Base-by-base conservation (phyloP, 2,113 vertebrate species). In the Clarias batrachus region DNA sequence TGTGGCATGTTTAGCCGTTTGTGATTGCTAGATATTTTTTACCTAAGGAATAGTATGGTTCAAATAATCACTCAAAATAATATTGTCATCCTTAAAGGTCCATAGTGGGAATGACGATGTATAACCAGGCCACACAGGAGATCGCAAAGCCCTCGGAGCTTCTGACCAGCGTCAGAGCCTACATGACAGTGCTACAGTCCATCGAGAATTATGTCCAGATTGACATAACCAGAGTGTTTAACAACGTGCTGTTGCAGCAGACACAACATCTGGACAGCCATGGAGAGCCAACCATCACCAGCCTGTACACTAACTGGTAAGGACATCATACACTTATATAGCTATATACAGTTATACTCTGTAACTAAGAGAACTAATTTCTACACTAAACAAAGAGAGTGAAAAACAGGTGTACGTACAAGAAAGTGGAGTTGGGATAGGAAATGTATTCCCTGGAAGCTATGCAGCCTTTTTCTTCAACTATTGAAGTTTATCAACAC, bases 91-190 rank as follows among this genome's bases (percentile, higher is more conserved):
- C 86, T 16, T 3, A 87, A 87, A 99, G 98, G 94, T 99, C 98
- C 78, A 99, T 99, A 91, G 98, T 99, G 91, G 98, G 98, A 33
- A 99, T 99, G 98, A 99, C 98, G 27, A 99, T 99, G 98, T 99
- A 99, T 93, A 99, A 98, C 94, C 98, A 98, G 94, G 96, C 97
- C 80, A 99, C 98, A 8, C 98, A 99, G 93, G 98, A 99, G 94
- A 99, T 99, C 86, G 98, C 98, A 92, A 99, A 99, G 92, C 98
- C 98, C 84, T 99, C 97, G 0, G 98, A 99, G 92, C 95, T 99
- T 90, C 93, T 99, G 93, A 99, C 98, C 89, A 99, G 98, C 48
- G 98, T 99, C 33, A 95, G 98, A 89, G 97, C 98, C 79, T 99
- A 99, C 87, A 99, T 99, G 98, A 99, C 98, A 1, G 98, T 99